Base-by-base conservation (phyloP, 1,140 invertebrate species). In the Drosophila aff. region DNA sequence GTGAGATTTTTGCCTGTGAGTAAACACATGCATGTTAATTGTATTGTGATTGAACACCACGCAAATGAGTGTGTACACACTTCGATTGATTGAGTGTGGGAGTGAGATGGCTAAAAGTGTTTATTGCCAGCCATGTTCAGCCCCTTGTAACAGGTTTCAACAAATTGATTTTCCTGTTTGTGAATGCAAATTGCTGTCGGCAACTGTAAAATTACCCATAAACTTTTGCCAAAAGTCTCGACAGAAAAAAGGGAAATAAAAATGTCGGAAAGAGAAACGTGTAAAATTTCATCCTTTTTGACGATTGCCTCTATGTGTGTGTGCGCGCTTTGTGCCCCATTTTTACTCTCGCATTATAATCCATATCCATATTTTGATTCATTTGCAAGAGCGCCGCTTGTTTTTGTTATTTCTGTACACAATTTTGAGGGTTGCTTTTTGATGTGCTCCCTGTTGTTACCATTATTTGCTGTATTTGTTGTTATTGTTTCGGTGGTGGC, bases 311-410 rank as follows among this genome's bases (percentile, higher is more conserved):
- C 13, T 21, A 7, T 13, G 5, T 41, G 26, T 31, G 28, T 61
- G 38, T 86, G 62, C 40, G 76, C 18, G 33, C 36, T 46, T 53
- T 74, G 77, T 87, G 84, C 52, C 84, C 84, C 85, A 87, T 87
- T 87, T 87, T 87, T 90, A 71, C 66, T 79, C 76, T 79, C 71
- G 40, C 46, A 87, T 84, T 75, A 81, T 84, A 87, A 90, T 89
- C 85, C 84, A 87, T 87, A 87, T 80, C 83, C 81, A 90, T 84
- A 89, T 85, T 85, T 87, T 87, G 84, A 87, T 87, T 87, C 78
- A 81, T 82, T 55, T 68, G 69, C 46, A 40, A 68, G 69, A 66
- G 67, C 68, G 46, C 52, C 57, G 82, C 71, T 67, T 86, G 76
- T 80, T 89, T 78, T 82, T 80, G 57, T 89, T 78, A 89, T 89